Evolutionary conservation across 92 coral and sea anemone species (phyloP), one percentile per base, ranked within the genome.

Genomic region (Epizoanthus rinbou): DNA sequence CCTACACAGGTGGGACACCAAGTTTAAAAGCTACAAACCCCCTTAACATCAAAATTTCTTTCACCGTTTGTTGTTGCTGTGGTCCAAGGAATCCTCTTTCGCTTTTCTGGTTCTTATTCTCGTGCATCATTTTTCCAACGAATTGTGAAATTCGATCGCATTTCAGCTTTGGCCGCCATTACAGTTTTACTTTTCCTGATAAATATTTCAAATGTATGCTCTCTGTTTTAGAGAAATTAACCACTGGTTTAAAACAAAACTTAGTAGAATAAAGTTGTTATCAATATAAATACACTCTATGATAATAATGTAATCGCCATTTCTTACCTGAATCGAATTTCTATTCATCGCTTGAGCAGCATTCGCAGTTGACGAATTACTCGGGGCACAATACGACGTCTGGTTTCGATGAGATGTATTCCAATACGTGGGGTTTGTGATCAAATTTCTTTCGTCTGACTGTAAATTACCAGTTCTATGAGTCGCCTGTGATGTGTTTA

Each of bases 131-230:
- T 84, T 85, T 85, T 80, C 58, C 19, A 79, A 67, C 80, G 81
- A 45, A 57, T 63, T 41, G 64, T 91, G 98, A 93, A 93, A 93
- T 89, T 74, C 88, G 98, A 93, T 93, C 95, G 82, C 91, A 91
- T 88, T 73, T 73, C 81, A 83, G 91, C 92, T 11, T 80, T 85
- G 87, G 87, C 97, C 98, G 98, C 98, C 98, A 93, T 93, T 91
- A 87, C 92, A 82, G 73, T 71, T 72, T 70, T 79, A 39, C 70
- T 85, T 81, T 80, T 10, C 54, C 74, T 82, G 92, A 93, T 93
- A 93, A 93, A 93, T 93, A 93, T 93, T 93, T 93, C 81, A 93
- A 85, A 87, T 87, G 92, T 80, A 87, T 73, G 98, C 70, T 78
- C 82, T 78, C 82, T 59, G 82, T 24, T 78, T 43, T 63, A 15